A percentile compares a stretch with the other conserved stretches of the same genome.
phyloP scores from a whole-genome alignment of 2,797 vertebrate species.

The Myotis myotis region DNA sequence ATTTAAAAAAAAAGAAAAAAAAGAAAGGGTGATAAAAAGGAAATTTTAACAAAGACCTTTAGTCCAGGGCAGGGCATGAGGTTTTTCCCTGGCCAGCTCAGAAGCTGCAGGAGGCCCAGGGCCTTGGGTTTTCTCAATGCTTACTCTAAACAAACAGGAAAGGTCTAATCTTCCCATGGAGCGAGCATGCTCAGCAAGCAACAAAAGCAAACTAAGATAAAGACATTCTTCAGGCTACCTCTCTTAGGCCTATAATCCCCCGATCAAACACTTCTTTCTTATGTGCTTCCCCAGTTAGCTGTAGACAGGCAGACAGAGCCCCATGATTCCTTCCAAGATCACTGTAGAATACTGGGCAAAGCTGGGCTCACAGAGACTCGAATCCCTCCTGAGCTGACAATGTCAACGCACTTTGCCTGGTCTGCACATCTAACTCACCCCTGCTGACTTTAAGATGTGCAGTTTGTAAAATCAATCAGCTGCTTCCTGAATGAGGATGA shows the following conservation, averaged over 20 bases:
- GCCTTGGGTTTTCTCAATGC: neutral
- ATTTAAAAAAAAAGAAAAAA: no score
- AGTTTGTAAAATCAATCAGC: neutral
- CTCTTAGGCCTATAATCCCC: constrained; percentile 33
- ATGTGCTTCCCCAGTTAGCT: constrained; percentile 27
- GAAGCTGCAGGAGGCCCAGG: neutral
- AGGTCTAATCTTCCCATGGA: neutral
- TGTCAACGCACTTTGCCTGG: neutral
- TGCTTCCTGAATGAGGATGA: neutral
- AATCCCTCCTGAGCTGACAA: neutral
- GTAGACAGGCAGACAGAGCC: neutral
- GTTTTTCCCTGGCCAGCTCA: neutral
- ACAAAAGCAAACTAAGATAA: constrained; percentile 50
- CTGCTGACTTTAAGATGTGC: neutral
- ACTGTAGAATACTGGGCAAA: neutral
- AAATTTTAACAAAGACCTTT: constrained; percentile 38
- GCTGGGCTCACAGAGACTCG: neutral
- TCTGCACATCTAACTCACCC: neutral
- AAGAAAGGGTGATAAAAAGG: neutral
- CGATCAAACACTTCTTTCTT: constrained; percentile 57
- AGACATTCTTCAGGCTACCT: constrained; percentile 43
- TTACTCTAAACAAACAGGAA: constrained; percentile 43
- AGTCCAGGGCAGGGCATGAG: neutral
- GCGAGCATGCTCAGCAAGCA: constrained; percentile 10
- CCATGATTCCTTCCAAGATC: constrained; percentile 1